Evolutionary conservation across 1,140 invertebrate genomes (phyloP).

Genomic region (Bombus superbus): DNA sequence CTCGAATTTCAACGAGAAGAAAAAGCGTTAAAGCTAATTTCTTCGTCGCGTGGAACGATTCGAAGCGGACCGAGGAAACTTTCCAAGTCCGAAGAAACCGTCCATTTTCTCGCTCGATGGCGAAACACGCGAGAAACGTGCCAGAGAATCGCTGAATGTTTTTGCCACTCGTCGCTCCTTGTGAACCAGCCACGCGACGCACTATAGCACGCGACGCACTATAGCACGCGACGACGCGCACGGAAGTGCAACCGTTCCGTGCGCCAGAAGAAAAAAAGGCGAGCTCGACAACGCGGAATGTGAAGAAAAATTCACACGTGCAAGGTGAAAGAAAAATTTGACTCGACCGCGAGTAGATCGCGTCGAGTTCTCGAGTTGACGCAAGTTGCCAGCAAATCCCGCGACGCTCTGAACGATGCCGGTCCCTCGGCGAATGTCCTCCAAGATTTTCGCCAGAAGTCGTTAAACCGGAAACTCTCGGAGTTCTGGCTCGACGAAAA

Average conservation of each 20-base stretch:
- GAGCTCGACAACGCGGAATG: background rate
- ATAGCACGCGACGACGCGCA: conserved; percentile 17
- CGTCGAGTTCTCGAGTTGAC: background rate
- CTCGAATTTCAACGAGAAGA: background rate
- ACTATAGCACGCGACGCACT: background rate
- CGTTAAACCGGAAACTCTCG: background rate
- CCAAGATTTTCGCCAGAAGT: background rate
- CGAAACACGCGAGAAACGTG: background rate
- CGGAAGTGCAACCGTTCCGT: background rate
- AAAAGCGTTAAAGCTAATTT: background rate
- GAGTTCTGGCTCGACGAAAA: conserved; percentile 20
- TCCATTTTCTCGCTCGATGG: background rate
- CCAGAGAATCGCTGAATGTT: conserved; percentile 13
- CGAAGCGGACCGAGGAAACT: too few relatives aligned
- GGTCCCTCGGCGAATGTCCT: background rate
- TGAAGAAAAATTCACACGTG: background rate
- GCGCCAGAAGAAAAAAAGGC: background rate
- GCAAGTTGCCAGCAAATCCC: background rate
- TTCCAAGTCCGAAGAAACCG: background rate
- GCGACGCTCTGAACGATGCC: background rate
- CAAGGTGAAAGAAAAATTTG: background rate
- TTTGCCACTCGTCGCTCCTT: conserved; percentile 33
- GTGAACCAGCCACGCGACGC: conserved; percentile 17
- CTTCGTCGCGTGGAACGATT: too few relatives aligned
- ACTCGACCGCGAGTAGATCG: background rate